A percentile compares a stretch with the other conserved stretches of the same genome.
Conservation (phyloP, 2,797 vertebrate species). For the Ctenopoma kingsleyae region DNA sequence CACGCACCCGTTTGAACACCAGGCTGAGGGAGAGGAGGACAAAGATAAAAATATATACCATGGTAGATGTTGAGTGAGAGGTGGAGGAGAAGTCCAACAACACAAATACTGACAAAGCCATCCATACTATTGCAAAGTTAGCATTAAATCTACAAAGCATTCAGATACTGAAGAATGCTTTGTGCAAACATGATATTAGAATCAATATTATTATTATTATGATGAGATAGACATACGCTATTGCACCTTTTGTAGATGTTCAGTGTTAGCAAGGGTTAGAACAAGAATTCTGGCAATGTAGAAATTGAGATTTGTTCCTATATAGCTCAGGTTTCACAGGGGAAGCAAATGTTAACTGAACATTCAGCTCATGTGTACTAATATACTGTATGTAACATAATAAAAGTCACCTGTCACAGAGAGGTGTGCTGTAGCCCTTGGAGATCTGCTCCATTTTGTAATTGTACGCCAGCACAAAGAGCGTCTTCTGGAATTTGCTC, state of each 20-base stretch:
- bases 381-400: too few species aligned
- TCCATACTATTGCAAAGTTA: neutral
- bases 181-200: neutral
- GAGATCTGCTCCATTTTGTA: conserved; percentile 99
- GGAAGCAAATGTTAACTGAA: neutral
- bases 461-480: conserved; percentile 97
- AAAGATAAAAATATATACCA: neutral
- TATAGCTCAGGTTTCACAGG: neutral
- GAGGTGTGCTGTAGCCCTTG: conserved; percentile 91
- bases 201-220: conserved; percentile 1
- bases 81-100: neutral
- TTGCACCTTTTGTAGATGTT: neutral
- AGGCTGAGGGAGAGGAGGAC: conserved; percentile 77
- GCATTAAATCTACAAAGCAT: neutral
- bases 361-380: neutral
- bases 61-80: neutral
- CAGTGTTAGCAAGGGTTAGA: neutral
- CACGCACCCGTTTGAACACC: conserved; percentile 92
- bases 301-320: conserved; percentile 14
- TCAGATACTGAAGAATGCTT: neutral
- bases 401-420: conserved; percentile 90
- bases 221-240: conserved; percentile 21
- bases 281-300: neutral
- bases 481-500: conserved; percentile 91
- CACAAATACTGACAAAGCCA: neutral